A percentile compares a stretch with the other conserved stretches of the same genome.
Evolutionary conservation across 2,113 vertebrate genomes (phyloP).

Genomic region (Leuciscus idus): DNA sequence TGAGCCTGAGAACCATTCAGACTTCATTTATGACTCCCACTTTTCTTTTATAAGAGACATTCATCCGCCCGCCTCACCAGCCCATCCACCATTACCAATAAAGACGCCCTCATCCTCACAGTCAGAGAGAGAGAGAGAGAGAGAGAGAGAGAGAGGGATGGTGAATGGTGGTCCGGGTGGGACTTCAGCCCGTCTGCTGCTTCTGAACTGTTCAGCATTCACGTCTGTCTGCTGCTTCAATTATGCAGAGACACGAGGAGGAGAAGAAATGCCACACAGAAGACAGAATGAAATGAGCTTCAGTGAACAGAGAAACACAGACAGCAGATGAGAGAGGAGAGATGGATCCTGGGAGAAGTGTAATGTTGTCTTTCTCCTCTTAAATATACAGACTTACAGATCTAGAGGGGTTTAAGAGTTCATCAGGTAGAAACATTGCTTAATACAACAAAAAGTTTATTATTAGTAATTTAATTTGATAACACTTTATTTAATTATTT

Average conservation of each 20-base stretch:
- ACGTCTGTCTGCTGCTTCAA: conserved; percentile 13
- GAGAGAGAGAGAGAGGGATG: background rate
- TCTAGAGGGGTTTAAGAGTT: background rate
- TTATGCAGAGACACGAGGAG: conserved; percentile 30
- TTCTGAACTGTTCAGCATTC: conserved; percentile 4
- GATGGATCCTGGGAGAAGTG: background rate
- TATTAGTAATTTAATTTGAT: too few species aligned
- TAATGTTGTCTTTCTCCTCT: background rate
- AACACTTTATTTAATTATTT: too few species aligned
- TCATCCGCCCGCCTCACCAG: background rate
- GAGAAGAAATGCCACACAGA: conserved; percentile 8
- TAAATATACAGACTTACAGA: background rate
- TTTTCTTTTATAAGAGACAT: conserved; percentile 26
- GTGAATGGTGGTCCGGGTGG: conserved; percentile 41
- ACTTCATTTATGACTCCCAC: conserved; percentile 31
- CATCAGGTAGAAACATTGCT: background rate
- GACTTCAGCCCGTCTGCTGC: conserved; percentile 4
- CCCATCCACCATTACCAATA: conserved; percentile 3
- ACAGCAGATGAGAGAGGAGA: background rate
- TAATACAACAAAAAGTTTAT: background rate
- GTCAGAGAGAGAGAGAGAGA: background rate
- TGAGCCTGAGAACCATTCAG: conserved; percentile 23
- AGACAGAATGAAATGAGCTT: background rate
- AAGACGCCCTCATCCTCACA: background rate
- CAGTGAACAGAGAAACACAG: background rate